Evolutionary conservation across 2,113 vertebrate species (phyloP), one percentile per base, ranked within the genome.

Genomic region (Larimichthys crocea): DNA sequence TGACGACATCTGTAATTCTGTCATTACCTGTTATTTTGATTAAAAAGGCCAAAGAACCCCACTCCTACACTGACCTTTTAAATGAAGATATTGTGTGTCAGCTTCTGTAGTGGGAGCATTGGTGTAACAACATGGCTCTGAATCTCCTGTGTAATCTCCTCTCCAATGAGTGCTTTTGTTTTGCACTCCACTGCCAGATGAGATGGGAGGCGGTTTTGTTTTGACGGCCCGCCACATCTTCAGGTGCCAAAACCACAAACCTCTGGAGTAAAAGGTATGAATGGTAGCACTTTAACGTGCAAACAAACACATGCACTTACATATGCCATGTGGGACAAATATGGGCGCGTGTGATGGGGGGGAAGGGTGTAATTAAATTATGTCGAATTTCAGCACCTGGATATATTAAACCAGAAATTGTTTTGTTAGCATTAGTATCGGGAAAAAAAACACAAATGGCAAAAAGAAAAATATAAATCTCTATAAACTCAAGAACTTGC

Each of bases 191-290:
- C 84, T 62, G 74, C 91, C 83, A 86, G 80, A 91, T 85, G 78
- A 78, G 82, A 84, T 69, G 63, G 85, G 90, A 92, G 66, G 84
- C 65, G 61, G 79, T 88, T 94, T 94, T 89, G 82, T 91, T 92
- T 94, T 92, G 88, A 94, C 82, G 70, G 82, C 79, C 89, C 35
- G 35, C 35, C 69, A 85, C 74, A 91, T 86, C 88, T 89, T 81
- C 67, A 88, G 75, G 87, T 83, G 87, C 91, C 91, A 88, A 89
- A 94, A 87, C 82, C 87, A 86, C 84, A 89, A 84, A 68, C 87
- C 85, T 87, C 82, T 80, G 85, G 83, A 76, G 89, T 60, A 78
- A 73, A 72, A 83, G 11, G 75, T 83, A 82, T 83, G 78, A 84
- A 80, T 75, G 84, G 88, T 70, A 8, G 87, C 66, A 15, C 50